Conservation (phyloP, 2,113 vertebrate species). For the Hippoglossus stenolepis region DNA sequence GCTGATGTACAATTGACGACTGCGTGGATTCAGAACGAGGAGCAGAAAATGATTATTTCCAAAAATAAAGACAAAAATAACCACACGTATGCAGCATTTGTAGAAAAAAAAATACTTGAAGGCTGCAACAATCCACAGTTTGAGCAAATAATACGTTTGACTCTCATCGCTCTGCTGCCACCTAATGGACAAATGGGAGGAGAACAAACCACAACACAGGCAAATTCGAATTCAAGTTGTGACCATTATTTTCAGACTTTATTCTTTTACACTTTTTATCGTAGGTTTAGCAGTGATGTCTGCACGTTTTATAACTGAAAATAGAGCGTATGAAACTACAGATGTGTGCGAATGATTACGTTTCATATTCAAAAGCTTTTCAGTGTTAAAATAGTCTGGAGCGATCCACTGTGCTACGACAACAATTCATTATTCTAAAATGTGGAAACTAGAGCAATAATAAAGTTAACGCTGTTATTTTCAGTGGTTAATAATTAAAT, state of each 20-base stretch:
- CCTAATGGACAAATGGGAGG: constrained; percentile 42
- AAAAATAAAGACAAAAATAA: not conserved
- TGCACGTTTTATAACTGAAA: not conserved
- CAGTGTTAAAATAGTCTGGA: constrained; percentile 8
- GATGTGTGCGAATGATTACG: not conserved
- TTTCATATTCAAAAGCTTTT: constrained; percentile 18
- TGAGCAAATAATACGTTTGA: not conserved
- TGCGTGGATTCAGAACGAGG: constrained; percentile 4
- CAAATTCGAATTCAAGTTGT: constrained; percentile 4
- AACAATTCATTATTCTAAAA: constrained; percentile 25
- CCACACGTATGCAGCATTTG: not conserved
- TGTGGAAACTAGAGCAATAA: not conserved
- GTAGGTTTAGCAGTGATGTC: not conserved
- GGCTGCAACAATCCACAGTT: not conserved
- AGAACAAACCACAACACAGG: not conserved
- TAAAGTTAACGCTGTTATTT: not conserved
- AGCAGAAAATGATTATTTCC: constrained; percentile 16
- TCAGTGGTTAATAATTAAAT: constrained; percentile 21
- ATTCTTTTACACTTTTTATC: not conserved
- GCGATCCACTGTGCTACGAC: not conserved
- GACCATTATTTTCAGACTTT: not conserved
- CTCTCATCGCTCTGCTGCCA: constrained; percentile 53
- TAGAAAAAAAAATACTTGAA: not conserved
- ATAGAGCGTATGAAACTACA: constrained; percentile 18
- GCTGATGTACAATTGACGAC: constrained; percentile 38